Conservation (phyloP, 2,888 invertebrate species). For the Caenorhabditis uteleia region DNA sequence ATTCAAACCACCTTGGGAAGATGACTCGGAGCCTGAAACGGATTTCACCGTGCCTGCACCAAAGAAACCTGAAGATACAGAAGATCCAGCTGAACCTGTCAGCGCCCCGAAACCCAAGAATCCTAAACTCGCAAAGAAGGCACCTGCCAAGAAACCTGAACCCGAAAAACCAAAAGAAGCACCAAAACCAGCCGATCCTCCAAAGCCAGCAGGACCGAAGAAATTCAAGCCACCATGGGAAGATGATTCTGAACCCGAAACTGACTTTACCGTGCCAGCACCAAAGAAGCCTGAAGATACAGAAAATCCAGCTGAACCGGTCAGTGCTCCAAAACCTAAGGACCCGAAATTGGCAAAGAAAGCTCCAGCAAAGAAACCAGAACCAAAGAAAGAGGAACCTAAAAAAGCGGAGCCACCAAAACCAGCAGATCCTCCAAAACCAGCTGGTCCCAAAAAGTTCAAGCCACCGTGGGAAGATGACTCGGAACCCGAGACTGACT, state of each 20-base stretch:
- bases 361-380: constrained; percentile 7
- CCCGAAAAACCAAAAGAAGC: constrained; percentile 10
- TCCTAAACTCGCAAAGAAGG: constrained; percentile 14
- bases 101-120: constrained; percentile 32
- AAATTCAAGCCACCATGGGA: constrained; percentile 39
- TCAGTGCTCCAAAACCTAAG: constrained; percentile 19
- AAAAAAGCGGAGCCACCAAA: not conserved
- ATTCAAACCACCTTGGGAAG: constrained; percentile 37
- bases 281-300: constrained; percentile 31
- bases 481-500: constrained; percentile 5
- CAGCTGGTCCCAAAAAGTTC: constrained; percentile 20
- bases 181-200: constrained; percentile 15
- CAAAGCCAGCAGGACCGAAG: constrained; percentile 29
- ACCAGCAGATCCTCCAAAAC: constrained; percentile 6
- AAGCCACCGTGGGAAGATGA: constrained; percentile 19
- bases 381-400: constrained; percentile 1
- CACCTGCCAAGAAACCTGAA: constrained; percentile 14
- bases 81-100: constrained; percentile 36
- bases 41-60: constrained; percentile 26
- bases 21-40: constrained; percentile 31
- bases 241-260: constrained; percentile 36
- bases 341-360: constrained; percentile 26
- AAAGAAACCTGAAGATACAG: constrained; percentile 29
- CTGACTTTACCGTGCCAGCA: constrained; percentile 25
- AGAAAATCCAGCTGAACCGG: constrained; percentile 20